Base-by-base conservation (phyloP, 53 echinoderm and acorn worm genomes). In the Temnopleurus reevesii region DNA sequence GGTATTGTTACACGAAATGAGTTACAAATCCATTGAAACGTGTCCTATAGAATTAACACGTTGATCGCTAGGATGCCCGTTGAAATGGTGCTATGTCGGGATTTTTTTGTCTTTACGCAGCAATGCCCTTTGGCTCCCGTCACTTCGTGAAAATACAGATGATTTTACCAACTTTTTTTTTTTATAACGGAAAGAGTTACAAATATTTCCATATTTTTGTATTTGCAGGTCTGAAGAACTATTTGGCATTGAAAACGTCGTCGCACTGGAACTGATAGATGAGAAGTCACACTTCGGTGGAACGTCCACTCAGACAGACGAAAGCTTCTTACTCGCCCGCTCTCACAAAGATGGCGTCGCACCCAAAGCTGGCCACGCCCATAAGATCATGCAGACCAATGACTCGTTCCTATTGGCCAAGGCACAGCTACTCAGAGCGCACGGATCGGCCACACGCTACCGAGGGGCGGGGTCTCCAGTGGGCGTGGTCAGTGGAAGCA, bases 301-400 rank as follows among this genome's bases (percentile, higher is more conserved):
- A 12, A 90, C 77, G 5, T 84, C 84, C 1, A 90, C 90, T 18
- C 92, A 92, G 53, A 92, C 92, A 1, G 92, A 92, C 86, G 92
- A 92, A 19, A 90, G 90, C 4, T 92, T 92, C 60, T 86, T 92
- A 18, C 45, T 92, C 31, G 84, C 90, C 9, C 85, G 84, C 19
- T 84, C 92, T 4, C 76, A 90, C 77, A 90, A 66, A 38, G 90
- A 92, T 54, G 92, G 84, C 29, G 90, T 92, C 59, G 89, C 90
- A 12, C 92, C 90, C 36, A 92, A 85, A 51, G 46, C 80, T 25
- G 92, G 92, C 36, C 77, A 90, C 79, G 81, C 90, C 71, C 92
- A 92, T 53, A 92, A 92, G 66, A 89, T 92, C 53, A 92, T 92
- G 92, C 92, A 92, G 90, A 92, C 92, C 13, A 90, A 90, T 51